Conservation (phyloP, 2,797 vertebrate genomes). For the Somateria mollissima region DNA sequence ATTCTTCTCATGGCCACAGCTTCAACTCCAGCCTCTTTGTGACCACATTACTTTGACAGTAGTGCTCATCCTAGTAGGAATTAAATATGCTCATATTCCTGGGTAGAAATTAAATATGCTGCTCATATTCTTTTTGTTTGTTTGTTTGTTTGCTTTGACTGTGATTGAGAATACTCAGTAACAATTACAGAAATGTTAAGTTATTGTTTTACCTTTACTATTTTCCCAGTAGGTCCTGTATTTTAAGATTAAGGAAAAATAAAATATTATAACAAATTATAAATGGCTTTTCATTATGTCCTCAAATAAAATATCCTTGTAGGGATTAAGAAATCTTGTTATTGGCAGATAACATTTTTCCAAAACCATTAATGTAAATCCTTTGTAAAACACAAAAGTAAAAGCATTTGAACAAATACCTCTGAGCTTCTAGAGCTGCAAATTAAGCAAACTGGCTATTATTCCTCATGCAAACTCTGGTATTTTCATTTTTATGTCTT, state of each 20-base stretch:
- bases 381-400: not conserved
- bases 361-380: not conserved
- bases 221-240: not conserved
- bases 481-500: not conserved
- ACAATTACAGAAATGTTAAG: not conserved
- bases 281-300: not conserved
- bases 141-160: constrained; percentile 35
- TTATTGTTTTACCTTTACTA: not conserved
- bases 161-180: not conserved
- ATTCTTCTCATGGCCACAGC: not conserved
- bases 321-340: not conserved
- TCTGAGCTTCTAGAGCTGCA: not conserved
- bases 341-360: not conserved
- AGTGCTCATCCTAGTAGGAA: not conserved
- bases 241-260: not conserved
- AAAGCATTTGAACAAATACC: not conserved
- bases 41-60: not conserved
- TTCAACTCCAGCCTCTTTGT: not conserved
- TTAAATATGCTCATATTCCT: not conserved
- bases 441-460: not conserved
- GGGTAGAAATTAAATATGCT: constrained; percentile 8
- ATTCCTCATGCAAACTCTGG: not conserved
- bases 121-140: constrained; percentile 11
- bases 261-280: not conserved
- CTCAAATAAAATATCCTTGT: not conserved